Evolutionary conservation across 2,888 invertebrate species (phyloP).

Genomic region (Ypsolopha sequella): DNA sequence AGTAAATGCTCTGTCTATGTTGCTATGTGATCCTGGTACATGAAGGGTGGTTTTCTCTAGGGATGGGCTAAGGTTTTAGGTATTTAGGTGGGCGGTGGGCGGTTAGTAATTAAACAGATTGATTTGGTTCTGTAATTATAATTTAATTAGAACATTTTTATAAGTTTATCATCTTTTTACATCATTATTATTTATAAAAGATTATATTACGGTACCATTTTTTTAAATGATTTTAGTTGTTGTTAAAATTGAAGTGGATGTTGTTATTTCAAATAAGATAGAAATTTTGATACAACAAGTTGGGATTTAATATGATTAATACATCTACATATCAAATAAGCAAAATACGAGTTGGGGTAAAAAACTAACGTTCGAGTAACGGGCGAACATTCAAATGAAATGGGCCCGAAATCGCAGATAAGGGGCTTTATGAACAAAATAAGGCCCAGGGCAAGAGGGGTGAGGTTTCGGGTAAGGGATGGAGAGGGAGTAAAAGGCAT

Average conservation of each 20-base stretch:
- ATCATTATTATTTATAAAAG: too few species aligned
- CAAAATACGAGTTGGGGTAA: conserved; percentile 1
- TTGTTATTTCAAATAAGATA: too few species aligned
- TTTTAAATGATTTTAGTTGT: too few species aligned
- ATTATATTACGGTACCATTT: too few species aligned
- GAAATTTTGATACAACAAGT: too few species aligned
- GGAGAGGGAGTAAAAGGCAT: conserved; percentile 13
- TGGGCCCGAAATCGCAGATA: conserved; percentile 63
- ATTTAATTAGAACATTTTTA: too few species aligned
- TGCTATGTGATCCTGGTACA: conserved; percentile 3
- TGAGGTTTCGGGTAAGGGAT: conserved; percentile 9
- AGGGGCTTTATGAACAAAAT: conserved; percentile 51
- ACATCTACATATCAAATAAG: too few species aligned
- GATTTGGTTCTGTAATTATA: too few species aligned
- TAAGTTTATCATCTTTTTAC: too few species aligned
- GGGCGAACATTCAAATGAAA: conserved; percentile 56
- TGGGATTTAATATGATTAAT: too few species aligned
- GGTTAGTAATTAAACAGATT: too few species aligned
- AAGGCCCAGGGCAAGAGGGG: conserved; percentile 22
- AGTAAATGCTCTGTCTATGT: not conserved
- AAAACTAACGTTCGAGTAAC: conserved; percentile 32
- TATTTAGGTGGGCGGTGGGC: conserved; percentile 7
- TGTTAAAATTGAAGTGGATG: too few species aligned
- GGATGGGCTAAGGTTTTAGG: conserved; percentile 14
- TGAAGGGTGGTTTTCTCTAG: conserved; percentile 5